Conservation (phyloP, 2,113 vertebrate genomes). For the Siniperca knerii region DNA sequence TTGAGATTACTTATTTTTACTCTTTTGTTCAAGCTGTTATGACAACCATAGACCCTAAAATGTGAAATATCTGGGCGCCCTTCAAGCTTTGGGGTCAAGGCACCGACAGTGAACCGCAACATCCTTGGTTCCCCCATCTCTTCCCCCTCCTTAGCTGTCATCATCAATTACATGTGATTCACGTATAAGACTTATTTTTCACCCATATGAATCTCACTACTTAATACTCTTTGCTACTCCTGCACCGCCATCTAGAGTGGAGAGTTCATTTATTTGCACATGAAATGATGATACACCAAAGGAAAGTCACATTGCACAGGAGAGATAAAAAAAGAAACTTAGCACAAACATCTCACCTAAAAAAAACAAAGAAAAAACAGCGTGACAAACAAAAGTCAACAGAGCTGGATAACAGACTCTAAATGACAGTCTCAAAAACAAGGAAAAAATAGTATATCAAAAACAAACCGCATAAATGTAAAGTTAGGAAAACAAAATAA, state of each 20-base stretch:
- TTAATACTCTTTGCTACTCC: conserved; percentile 16
- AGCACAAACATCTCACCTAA: conserved; percentile 2
- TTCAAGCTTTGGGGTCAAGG: not conserved
- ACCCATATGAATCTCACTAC: not conserved
- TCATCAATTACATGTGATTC: not conserved
- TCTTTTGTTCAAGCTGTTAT: conserved; percentile 1
- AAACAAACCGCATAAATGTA: conserved; percentile 36
- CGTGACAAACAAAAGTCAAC: conserved; percentile 47
- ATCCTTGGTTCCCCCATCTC: too few species aligned
- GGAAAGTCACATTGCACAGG: conserved; percentile 28
- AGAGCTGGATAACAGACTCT: conserved; percentile 26
- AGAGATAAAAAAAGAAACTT: conserved; percentile 43
- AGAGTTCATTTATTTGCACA: conserved; percentile 50
- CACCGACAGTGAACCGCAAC: not conserved
- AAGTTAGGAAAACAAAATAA: conserved; percentile 47
- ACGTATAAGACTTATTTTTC: not conserved
- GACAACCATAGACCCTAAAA: not conserved
- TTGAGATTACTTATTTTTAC: conserved; percentile 6
- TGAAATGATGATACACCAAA: conserved; percentile 39
- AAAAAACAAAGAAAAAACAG: conserved; percentile 18
- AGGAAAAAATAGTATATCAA: conserved; percentile 32
- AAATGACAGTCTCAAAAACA: conserved; percentile 52
- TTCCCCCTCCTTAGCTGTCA: too few species aligned
- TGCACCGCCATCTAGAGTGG: conserved; percentile 42
- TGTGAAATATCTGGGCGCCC: not conserved